Conservation (phyloP, 1,140 invertebrate species). For the Bombus turneri region DNA sequence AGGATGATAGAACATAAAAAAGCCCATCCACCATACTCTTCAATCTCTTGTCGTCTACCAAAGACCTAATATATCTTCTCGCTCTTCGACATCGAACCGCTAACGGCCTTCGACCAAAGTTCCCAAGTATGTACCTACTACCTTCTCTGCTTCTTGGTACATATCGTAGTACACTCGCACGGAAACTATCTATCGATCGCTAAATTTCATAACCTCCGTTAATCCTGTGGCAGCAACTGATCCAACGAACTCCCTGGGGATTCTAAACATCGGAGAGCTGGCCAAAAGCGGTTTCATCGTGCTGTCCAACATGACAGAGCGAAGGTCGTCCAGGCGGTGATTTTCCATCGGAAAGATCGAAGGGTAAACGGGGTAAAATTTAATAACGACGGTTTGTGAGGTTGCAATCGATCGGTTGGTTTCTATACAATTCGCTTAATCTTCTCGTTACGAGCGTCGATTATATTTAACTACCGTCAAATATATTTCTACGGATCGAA, state of each 20-base stretch:
- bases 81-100: background rate
- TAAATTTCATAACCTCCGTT: slow-evolving; percentile 32
- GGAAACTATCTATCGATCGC: slow-evolving; percentile 31
- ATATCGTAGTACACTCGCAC: slow-evolving; percentile 11
- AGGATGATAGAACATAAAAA: background rate
- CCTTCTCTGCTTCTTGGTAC: background rate
- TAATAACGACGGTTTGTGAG: slow-evolving; percentile 1
- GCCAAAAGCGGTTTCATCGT: background rate
- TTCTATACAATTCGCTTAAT: background rate
- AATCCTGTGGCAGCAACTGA: slow-evolving; percentile 8
- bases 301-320: background rate
- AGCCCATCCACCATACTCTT: background rate
- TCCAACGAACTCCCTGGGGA: background rate
- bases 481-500: no score
- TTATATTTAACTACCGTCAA: no score
- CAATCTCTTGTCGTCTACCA: background rate
- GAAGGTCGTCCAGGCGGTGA: background rate
- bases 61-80: background rate
- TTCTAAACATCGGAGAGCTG: slow-evolving; percentile 7
- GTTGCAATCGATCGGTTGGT: background rate
- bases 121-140: background rate
- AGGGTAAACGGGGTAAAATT: background rate
- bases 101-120: slow-evolving; percentile 4
- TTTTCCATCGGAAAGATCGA: background rate
- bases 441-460: no score